These are phyloP conservation scores for Xestia xanthographa DNA, from an alignment of 2,888 invertebrate species.

Conservation along the genomic window DNA sequence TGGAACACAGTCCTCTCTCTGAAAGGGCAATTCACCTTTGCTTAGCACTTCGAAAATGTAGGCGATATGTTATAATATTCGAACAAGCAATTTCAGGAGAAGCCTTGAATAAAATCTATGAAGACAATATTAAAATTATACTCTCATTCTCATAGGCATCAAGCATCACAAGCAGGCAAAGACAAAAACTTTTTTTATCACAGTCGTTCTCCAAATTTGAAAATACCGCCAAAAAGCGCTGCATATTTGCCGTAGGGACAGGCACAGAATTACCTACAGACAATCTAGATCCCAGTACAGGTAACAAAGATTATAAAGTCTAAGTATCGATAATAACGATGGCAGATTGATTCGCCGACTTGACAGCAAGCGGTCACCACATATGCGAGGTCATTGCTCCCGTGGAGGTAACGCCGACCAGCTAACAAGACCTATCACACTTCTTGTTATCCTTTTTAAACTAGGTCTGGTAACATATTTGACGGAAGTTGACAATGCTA, in stretches of 20 bases:
- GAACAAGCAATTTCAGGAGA: neutral
- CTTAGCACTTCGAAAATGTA: neutral
- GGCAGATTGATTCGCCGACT: constrained; percentile 67
- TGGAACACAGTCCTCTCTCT: neutral
- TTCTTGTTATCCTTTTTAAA: constrained; percentile 13
- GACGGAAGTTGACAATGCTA: constrained; percentile 66
- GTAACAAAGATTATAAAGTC: constrained; percentile 49
- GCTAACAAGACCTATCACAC: constrained; percentile 47
- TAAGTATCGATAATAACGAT: constrained; percentile 63
- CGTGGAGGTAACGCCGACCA: constrained; percentile 59
- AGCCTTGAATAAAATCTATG: neutral
- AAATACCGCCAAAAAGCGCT: neutral
- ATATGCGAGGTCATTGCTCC: constrained; percentile 71
- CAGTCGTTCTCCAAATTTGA: constrained; percentile 4
- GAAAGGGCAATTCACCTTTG: neutral
- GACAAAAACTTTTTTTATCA: too few relatives aligned
- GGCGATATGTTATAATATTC: neutral
- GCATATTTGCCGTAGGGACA: neutral
- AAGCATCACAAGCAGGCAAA: too few relatives aligned
- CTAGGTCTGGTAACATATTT: constrained; percentile 27
- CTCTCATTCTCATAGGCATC: too few relatives aligned
- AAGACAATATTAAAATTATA: too few relatives aligned
- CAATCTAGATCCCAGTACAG: constrained; percentile 32
- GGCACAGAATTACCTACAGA: constrained; percentile 10
- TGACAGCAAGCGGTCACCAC: constrained; percentile 73